Base-by-base conservation (phyloP, 2,113 vertebrate species). In the Hippocampus barbouri region DNA sequence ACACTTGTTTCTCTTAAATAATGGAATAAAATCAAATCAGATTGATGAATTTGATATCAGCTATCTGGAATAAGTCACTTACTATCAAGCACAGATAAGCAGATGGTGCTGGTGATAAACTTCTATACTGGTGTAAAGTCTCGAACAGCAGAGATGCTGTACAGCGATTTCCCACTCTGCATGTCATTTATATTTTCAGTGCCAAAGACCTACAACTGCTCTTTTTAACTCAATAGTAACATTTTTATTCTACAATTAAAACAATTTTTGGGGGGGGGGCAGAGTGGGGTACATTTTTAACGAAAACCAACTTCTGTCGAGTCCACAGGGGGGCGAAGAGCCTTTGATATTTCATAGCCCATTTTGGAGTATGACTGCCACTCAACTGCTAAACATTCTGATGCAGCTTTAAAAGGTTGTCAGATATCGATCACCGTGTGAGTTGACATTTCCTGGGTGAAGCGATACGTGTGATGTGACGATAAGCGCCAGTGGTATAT, bases 371-470 rank as follows among this genome's bases (percentile, higher is more conserved):
- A 69, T 45, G 12, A 65, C 63, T 45, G 59, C 38, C 63, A 25
- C 40, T 66, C 41, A 66, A 23, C 70, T 83, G 80, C 77, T 82
- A 78, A 79, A 86, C 78, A 86, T 85, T 83, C 71, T 61, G 78
- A 82, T 83, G 77, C 38, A 83, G 73, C 71, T 43, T 72, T 77
- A 67, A 82, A 86, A 87, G 82, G 79, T 83, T 85, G 85, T 80
- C 77, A 81, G 77, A 73, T 85, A 84, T 82, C 81, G 78, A 87
- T 54, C 71, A 69, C 75, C 80, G 66, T 70, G 74, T 71, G 38
- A 84, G 79, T 73, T 87, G 86, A 89, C 86, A 87, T 87, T 89
- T 85, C 66, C 75, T 41, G 30, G 49, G 49, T 53, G 76, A 81
- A 79, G 74, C 73, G 75, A 73, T 40, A 45, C 30, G 72, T 54